Base-by-base conservation (phyloP, 2,888 invertebrate genomes). In the Tetheella fluctuosa region DNA sequence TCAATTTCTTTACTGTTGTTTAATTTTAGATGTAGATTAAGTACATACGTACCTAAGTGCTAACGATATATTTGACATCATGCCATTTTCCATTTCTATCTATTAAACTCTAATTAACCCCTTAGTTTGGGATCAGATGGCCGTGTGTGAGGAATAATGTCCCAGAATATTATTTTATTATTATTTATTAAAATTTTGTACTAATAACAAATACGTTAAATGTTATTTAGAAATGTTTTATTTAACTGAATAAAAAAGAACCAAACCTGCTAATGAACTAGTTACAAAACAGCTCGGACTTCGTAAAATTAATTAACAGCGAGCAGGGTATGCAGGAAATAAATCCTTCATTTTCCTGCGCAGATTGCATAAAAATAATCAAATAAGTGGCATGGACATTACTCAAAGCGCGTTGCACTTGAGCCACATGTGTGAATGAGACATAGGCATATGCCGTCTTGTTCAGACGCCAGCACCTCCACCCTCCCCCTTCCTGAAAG, bases 361-460 rank as follows among this genome's bases (percentile, higher is more conserved):
- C 89, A 91, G 89, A 91, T 91, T 91, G 91, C 91, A 91, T 89
- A 91, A 91, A 91, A 91, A 91, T 91, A 92, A 90, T 91, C 90
- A 91, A 91, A 91, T 91, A 91, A 90, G 89, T 90, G 89, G 84
- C 87, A 85, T 88, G 90, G 87, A 84, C 89, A 90, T 90, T 90
- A 90, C 88, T 91, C 89, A 89, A 85, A 86, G 83, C 83, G 74
- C 80, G 84, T 80, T 86, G 85, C 84, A 83, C 75, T 84, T 83
- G 85, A 81, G 78, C 82, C 78, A 81, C 77, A 79, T 70, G 85
- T 66, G 66, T 64, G 83, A 84, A 71, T 52, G 81, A 70, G 80
- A 85, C 59, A 69, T 65, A 65, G 58, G 60, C 60, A 68, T 56
- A 58, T 57, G 64, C 42, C 67, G 60, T 86, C 86, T 74, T 81